phyloP scores from a whole-genome alignment of 2,797 vertebrate species.

The Rhynchonycteris naso region DNA sequence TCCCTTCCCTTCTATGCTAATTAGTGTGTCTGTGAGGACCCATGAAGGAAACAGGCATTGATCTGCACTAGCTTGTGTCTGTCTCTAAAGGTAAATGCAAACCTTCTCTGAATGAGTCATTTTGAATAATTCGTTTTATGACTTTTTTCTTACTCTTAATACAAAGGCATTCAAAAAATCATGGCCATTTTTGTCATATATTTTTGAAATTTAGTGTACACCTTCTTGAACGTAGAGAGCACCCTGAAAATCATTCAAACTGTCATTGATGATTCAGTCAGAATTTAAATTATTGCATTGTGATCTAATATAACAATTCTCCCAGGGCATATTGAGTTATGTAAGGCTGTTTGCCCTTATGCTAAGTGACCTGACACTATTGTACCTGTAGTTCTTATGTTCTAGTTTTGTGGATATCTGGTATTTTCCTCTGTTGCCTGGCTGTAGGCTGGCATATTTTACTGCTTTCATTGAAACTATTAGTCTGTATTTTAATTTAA shows the following conservation, averaged over 20 bases:
- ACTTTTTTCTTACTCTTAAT: neutral
- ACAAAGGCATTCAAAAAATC: constrained; percentile 15
- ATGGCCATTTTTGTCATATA: neutral
- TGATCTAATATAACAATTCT: neutral
- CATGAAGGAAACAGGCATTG: neutral
- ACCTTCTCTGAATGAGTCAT: neutral
- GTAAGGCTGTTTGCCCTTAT: constrained; percentile 23
- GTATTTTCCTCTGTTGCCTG: neutral
- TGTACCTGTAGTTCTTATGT: neutral
- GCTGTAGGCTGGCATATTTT: neutral
- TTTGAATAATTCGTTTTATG: constrained; percentile 25
- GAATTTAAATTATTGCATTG: constrained; percentile 51
- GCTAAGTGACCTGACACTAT: neutral
- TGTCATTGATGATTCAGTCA: neutral
- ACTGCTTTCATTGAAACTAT: neutral
- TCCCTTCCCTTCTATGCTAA: neutral
- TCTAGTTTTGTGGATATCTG: neutral
- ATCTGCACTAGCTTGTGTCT: neutral
- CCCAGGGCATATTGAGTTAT: neutral
- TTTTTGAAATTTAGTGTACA: neutral
- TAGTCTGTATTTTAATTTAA: constrained; percentile 40
- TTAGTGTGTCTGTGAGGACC: neutral
- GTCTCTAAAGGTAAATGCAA: neutral
- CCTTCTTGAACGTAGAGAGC: neutral
- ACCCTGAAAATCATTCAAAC: neutral